A percentile compares a stretch with the other conserved stretches of the same genome.
phyloP scores from a whole-genome alignment of 2,888 invertebrate genomes.

The Nomada goodeniana region DNA sequence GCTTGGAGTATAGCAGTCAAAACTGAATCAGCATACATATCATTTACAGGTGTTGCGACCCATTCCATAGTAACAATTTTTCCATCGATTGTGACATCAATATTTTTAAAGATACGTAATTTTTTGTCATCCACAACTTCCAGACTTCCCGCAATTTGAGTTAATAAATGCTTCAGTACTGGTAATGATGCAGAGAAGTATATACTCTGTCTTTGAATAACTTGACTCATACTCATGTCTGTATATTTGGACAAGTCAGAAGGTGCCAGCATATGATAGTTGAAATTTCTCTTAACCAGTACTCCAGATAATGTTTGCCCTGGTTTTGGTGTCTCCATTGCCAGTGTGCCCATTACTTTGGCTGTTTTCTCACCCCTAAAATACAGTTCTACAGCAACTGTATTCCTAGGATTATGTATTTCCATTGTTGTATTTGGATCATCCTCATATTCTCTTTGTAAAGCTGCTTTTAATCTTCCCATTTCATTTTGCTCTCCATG shows the following conservation, averaged over 20 bases:
- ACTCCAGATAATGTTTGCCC: slow-evolving; percentile 95
- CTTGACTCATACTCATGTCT: slow-evolving; percentile 96
- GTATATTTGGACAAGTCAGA: slow-evolving; percentile 98
- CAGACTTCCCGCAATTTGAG: slow-evolving; percentile 91
- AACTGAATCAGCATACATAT: slow-evolving; percentile 99
- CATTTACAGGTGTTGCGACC: slow-evolving; percentile 97
- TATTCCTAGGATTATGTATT: slow-evolving; percentile 98
- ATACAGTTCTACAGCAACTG: slow-evolving; percentile 95
- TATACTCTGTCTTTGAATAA: slow-evolving; percentile 96
- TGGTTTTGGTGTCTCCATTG: slow-evolving; percentile 92
- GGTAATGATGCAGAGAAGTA: slow-evolving; percentile 92
- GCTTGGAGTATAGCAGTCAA: slow-evolving; percentile 95
- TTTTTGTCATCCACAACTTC: slow-evolving; percentile 90
- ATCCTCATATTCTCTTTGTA: slow-evolving; percentile 96
- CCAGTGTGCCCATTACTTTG: slow-evolving; percentile 98
- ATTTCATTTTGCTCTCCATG: slow-evolving; percentile 99
- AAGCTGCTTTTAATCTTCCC: slow-evolving; percentile 96
- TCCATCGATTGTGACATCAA: slow-evolving; percentile 93
- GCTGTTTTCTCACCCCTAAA: slow-evolving; percentile 99
- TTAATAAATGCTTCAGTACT: slow-evolving; percentile 90
- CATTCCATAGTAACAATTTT: slow-evolving; percentile 96
- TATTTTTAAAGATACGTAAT: slow-evolving; percentile 92
- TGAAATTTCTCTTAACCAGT: slow-evolving; percentile 98
- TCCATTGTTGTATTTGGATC: slow-evolving; percentile 92
- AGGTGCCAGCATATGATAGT: slow-evolving; percentile 97